A percentile compares a stretch with the other conserved stretches of the same genome.
These are phyloP conservation scores for Pterocles gutturalis DNA, from an alignment of 2,113 vertebrate genomes.

Conservation along the genomic window DNA sequence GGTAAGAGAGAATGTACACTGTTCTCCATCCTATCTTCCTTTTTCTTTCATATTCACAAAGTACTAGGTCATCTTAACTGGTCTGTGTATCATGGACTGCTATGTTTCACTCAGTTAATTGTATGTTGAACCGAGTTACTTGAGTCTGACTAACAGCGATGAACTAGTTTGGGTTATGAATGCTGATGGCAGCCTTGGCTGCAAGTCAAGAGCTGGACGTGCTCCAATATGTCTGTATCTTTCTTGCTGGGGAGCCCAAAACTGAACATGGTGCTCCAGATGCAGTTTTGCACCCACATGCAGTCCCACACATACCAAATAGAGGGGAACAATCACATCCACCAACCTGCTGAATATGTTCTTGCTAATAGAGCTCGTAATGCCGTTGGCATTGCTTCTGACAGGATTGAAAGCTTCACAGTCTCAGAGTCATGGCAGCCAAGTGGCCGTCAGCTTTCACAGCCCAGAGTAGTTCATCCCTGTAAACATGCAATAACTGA, in stretches of 20 bases:
- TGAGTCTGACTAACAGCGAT: neutral
- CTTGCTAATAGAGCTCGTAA: neutral
- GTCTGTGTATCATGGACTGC: neutral
- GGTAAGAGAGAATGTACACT: neutral
- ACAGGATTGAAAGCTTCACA: neutral
- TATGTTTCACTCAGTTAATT: neutral
- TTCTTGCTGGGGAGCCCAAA: neutral
- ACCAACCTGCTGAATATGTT: neutral
- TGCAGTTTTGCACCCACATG: accelerated
- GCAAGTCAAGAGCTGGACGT: neutral
- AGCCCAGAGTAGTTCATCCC: neutral
- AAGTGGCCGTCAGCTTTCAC: neutral
- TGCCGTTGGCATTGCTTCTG: neutral
- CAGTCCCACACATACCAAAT: neutral
- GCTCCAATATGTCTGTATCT: accelerated
- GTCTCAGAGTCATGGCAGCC: neutral
- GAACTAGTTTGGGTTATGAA: neutral
- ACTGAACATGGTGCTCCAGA: neutral
- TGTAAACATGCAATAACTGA: neutral
- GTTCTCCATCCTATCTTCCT: neutral
- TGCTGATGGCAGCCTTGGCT: neutral
- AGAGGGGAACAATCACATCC: neutral
- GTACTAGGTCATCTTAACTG: neutral
- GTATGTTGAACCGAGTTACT: neutral
- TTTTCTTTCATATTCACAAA: neutral